Evolutionary conservation across 2,113 vertebrate species (phyloP).

Genomic region (Neolamprologus ventralis): DNA sequence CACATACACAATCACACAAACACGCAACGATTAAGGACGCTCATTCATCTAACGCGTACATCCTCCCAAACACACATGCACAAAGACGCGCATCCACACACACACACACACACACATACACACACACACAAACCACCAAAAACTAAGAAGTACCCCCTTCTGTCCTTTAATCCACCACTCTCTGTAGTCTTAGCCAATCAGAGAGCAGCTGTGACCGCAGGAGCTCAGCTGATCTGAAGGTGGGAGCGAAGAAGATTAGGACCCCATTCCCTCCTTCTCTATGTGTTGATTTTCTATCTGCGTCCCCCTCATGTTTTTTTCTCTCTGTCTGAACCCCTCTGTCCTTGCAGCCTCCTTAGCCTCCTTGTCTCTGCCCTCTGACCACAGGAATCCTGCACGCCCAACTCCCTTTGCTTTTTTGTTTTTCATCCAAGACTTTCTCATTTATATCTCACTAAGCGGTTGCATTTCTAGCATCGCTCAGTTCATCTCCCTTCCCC

Average conservation of each 20-base stretch:
- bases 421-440: slow-evolving; percentile 3
- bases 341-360: background rate
- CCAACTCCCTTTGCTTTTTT: background rate
- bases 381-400: background rate
- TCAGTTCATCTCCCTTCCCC: background rate
- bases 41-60: too few species aligned
- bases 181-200: slow-evolving; percentile 26
- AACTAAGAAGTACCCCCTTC: slow-evolving; percentile 13
- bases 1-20: too few species aligned
- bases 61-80: too few species aligned
- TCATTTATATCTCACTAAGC: slow-evolving; percentile 38
- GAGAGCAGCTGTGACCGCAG: background rate
- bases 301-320: background rate
- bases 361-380: background rate
- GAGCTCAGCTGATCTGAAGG: slow-evolving; percentile 36
- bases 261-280: slow-evolving; percentile 28
- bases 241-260: slow-evolving; percentile 51
- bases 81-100: too few species aligned
- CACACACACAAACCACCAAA: background rate
- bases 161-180: slow-evolving; percentile 24
- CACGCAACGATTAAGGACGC: too few species aligned
- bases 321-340: background rate
- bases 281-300: background rate
- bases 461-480: background rate
- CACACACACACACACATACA: too few species aligned